These are phyloP conservation scores for Brachynemurus nebulosus DNA, from an alignment of 2,888 invertebrate species.

Conservation along the genomic window DNA sequence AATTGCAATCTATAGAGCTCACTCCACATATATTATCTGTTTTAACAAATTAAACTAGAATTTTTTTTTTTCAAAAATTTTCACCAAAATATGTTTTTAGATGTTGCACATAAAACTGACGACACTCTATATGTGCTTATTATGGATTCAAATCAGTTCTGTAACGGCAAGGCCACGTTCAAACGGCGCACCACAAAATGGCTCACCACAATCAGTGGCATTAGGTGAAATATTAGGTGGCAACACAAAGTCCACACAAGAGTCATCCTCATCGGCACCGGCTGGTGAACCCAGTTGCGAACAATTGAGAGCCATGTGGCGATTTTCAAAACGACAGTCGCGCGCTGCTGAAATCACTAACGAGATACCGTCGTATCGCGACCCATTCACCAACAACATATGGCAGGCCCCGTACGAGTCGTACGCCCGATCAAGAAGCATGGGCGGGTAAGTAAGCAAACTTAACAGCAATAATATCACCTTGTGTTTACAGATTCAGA, in stretches of 20 bases:
- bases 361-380: conserved; percentile 69
- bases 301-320: conserved; percentile 82
- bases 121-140: too few relatives aligned
- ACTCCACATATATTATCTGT: too few relatives aligned
- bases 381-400: conserved; percentile 67
- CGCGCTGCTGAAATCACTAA: conserved; percentile 77
- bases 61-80: too few relatives aligned
- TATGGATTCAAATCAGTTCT: neutral
- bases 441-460: conserved; percentile 39
- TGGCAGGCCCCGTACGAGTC: conserved; percentile 55
- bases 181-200: neutral
- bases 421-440: conserved; percentile 34
- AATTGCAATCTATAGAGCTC: too few relatives aligned
- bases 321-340: conserved; percentile 77
- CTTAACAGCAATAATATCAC: neutral
- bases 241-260: conserved; percentile 22
- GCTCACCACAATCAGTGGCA: neutral
- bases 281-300: conserved; percentile 70
- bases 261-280: conserved; percentile 30
- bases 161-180: neutral
- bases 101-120: too few relatives aligned
- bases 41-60: too few relatives aligned
- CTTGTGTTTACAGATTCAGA: neutral
- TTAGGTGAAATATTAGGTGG: conserved; percentile 25
- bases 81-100: too few relatives aligned